These are phyloP conservation scores for Stratiolaelaps scimitus DNA, from an alignment of 1,140 invertebrate species.

Conservation along the genomic window DNA sequence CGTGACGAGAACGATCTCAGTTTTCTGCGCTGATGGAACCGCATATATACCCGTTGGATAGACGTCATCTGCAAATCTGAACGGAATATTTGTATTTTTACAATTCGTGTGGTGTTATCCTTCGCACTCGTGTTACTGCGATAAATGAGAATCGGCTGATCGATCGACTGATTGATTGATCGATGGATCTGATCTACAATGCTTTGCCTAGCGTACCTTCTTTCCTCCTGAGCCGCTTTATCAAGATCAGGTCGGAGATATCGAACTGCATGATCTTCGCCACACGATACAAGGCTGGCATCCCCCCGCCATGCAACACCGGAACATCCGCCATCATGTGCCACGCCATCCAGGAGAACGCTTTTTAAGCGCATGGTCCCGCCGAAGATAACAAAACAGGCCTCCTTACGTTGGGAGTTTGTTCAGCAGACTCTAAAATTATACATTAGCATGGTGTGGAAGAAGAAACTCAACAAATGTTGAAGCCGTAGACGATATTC, in stretches of 20 bases:
- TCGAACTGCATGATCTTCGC: background rate
- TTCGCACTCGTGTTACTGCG: too few species aligned
- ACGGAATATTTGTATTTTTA: background rate
- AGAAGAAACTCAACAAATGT: too few species aligned
- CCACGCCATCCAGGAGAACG: background rate
- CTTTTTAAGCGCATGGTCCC: constrained; percentile 2
- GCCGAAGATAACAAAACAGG: too few species aligned
- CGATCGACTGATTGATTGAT: background rate
- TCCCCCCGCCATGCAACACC: constrained; percentile 3
- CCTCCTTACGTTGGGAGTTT: too few species aligned
- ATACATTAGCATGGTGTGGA: too few species aligned
- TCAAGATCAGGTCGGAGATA: background rate
- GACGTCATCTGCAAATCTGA: constrained; percentile 6
- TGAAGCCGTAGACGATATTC: too few species aligned
- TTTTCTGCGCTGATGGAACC: constrained; percentile 17
- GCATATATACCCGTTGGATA: constrained; percentile 13
- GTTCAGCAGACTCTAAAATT: too few species aligned
- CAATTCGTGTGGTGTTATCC: too few species aligned
- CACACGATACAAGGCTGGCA: background rate
- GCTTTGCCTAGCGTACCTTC: background rate
- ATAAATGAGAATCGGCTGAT: background rate
- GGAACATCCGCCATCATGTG: background rate
- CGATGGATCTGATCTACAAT: too few species aligned
- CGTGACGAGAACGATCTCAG: constrained; percentile 15
- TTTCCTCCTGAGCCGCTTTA: background rate